phyloP scores from a whole-genome alignment of 2,113 vertebrate genomes.

The Epinephelus lanceolatus region DNA sequence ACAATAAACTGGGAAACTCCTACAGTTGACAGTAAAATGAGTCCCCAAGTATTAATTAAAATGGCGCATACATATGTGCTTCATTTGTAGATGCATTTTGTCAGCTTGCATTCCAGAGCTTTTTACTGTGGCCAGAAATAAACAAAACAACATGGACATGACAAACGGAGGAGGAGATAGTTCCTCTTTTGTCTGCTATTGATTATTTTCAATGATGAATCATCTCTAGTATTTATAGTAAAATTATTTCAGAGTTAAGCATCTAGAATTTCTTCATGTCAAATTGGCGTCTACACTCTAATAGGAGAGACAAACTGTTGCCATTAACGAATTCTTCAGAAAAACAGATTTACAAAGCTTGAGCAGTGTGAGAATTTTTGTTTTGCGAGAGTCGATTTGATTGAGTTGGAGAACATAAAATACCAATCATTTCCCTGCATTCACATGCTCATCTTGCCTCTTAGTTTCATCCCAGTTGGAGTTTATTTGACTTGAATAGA shows the following conservation, averaged over 20 bases:
- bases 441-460: background rate
- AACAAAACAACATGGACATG: background rate
- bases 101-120: constrained; percentile 23
- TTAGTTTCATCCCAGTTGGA: background rate
- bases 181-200: background rate
- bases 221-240: background rate
- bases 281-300: background rate
- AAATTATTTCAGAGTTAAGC: background rate
- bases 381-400: background rate
- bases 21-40: background rate
- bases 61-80: background rate
- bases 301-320: background rate
- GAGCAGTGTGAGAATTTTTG: background rate
- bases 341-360: background rate
- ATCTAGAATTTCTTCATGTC: background rate
- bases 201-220: constrained; percentile 11
- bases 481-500: background rate
- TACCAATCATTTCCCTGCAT: background rate
- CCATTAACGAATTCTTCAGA: background rate
- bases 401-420: background rate
- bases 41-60: constrained; percentile 14
- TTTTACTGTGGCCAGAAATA: constrained; percentile 3
- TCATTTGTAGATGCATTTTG: constrained; percentile 11
- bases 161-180: background rate
- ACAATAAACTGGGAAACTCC: background rate